Evolutionary conservation across 2,797 vertebrate species (phyloP).

Genomic region (Poecilia gillii): DNA sequence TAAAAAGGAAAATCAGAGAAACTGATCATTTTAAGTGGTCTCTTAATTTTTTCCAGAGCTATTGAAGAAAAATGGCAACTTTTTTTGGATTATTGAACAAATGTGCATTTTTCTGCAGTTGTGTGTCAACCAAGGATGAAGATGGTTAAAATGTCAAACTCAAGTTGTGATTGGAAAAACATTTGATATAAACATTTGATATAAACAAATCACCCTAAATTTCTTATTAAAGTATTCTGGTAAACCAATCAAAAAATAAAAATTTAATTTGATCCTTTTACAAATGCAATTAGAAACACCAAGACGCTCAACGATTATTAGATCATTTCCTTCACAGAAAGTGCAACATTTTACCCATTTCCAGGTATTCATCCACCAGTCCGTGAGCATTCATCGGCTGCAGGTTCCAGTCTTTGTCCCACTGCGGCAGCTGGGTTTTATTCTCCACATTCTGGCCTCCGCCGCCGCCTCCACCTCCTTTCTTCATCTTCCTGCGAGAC

Average conservation of each 20-base stretch:
- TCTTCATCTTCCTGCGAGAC: conserved; percentile 96
- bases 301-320: neutral
- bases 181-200: neutral
- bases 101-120: neutral
- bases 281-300: neutral
- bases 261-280: neutral
- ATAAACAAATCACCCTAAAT: neutral
- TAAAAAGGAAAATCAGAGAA: too few relatives aligned
- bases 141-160: neutral
- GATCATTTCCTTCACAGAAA: neutral
- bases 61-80: neutral
- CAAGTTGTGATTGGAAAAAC: neutral
- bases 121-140: neutral
- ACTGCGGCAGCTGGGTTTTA: conserved; percentile 92
- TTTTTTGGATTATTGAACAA: neutral
- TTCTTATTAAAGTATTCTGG: neutral
- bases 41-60: too few relatives aligned
- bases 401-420: conserved; percentile 99
- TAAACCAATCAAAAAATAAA: neutral
- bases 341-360: conserved; percentile 89
- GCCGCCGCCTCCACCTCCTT: conserved; percentile 86
- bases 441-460: conserved; percentile 86
- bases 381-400: conserved; percentile 99
- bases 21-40: too few relatives aligned
- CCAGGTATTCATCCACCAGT: conserved; percentile 96